Evolutionary conservation across 2,113 vertebrate species (phyloP).

Genomic region (Takifugu bimaculatus): DNA sequence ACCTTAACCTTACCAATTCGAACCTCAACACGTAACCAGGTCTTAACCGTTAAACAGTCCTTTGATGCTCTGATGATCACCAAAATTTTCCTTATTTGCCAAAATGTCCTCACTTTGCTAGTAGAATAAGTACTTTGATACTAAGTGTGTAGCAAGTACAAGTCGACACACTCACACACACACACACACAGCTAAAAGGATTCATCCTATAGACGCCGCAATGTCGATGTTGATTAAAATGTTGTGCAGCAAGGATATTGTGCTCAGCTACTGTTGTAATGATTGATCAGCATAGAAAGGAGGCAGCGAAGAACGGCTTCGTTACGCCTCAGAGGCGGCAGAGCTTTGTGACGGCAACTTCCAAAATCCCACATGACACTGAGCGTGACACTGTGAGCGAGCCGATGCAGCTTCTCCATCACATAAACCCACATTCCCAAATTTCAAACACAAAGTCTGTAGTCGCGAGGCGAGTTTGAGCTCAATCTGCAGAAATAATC

Average conservation of each 20-base stretch:
- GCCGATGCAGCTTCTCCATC: neutral
- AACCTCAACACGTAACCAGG: too few species aligned
- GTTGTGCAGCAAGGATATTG: slow-evolving; percentile 41
- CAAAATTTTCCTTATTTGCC: too few species aligned
- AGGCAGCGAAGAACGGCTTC: slow-evolving; percentile 35
- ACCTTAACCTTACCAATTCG: too few species aligned
- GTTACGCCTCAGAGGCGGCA: slow-evolving; percentile 42
- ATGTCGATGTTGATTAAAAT: slow-evolving; percentile 58
- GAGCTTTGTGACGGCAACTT: slow-evolving; percentile 3
- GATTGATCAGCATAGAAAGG: slow-evolving; percentile 54
- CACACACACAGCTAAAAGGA: slow-evolving; percentile 4
- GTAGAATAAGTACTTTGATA: too few species aligned
- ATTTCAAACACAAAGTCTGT: neutral
- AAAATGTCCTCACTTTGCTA: too few species aligned
- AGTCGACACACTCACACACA: slow-evolving; percentile 18
- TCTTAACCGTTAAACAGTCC: too few species aligned
- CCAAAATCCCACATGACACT: slow-evolving; percentile 30
- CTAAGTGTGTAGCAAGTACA: slow-evolving; percentile 2
- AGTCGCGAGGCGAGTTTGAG: neutral
- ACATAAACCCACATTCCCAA: neutral
- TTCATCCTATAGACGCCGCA: slow-evolving; percentile 35
- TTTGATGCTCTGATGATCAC: too few species aligned
- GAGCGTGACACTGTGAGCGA: slow-evolving; percentile 21
- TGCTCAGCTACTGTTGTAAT: slow-evolving; percentile 38
- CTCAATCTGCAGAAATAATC: neutral